Base-by-base conservation (phyloP, 2,888 invertebrate species). In the Seira ritae region DNA sequence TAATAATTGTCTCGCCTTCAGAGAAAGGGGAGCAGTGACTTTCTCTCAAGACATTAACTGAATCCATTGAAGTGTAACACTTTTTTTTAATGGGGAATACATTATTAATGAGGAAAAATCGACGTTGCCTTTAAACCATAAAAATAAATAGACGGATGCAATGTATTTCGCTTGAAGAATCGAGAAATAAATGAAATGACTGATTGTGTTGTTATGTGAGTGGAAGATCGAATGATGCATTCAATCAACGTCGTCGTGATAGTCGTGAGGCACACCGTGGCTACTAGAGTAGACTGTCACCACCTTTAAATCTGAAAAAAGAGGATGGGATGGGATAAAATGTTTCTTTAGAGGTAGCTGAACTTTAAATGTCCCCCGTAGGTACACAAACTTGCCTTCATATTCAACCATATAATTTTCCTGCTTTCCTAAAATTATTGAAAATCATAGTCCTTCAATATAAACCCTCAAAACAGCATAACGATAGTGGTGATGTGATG, bases 51-150 rank as follows among this genome's bases (percentile, higher is more conserved):
- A 55, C 55, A 55, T 31, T 31, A 17, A 55, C 15, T 55, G 55
- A 55, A 15, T 17, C 55, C 17, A 55, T 17, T 17, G 17, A 55
- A 55, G 55, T 55, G 55, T 55, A 55, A 55, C 55, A 55, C 55
- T 55, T 55, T 8, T 55, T 55, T 31, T 31, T 17, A 55, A 17
- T 17, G 15, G 55, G 55, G 15, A 12, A 55, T 55, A 17, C 55
- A 55, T 55, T 55, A 55, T 55, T 55, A 55, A 55, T 55, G 55
- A 55, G 55, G 55, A 55, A 55, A 55, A 55, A 17, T 55, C n/a
- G 55, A 55, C 55, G 55, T 55, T 55, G 17, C 6, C 15, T 17
- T 12, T 8, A 55, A 55, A 12, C 55, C 55, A 55, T 55, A 55
- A 55, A 55, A 55, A 55, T 55, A 55, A 55, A 55, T 55, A 55